phyloP scores from a whole-genome alignment of 2,888 invertebrate genomes.

The Ephialtes manifestator region DNA sequence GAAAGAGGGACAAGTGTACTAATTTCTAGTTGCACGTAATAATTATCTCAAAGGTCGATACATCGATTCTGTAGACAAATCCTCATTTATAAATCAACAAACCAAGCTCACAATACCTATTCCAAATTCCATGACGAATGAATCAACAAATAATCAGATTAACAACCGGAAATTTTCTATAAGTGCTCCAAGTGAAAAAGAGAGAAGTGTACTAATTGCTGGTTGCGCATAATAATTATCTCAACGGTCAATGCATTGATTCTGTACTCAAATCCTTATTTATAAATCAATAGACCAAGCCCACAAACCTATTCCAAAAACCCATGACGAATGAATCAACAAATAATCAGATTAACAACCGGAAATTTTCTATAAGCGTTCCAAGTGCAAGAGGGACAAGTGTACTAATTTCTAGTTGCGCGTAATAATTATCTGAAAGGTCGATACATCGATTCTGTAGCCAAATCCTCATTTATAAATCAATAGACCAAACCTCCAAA shows the following conservation, averaged over 20 bases:
- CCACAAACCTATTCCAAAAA: background rate
- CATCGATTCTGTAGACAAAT: too few species aligned
- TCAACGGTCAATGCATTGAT: too few species aligned
- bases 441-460: too few species aligned
- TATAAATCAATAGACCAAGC: background rate
- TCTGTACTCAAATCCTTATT: too few species aligned
- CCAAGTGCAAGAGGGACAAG: too few species aligned
- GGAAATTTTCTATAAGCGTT: constrained; percentile 14
- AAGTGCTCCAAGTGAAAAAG: background rate
- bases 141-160: background rate
- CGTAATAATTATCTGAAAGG: too few species aligned
- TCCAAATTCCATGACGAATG: background rate
- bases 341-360: background rate
- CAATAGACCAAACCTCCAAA: too few species aligned
- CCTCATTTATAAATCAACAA: background rate
- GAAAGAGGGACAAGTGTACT: too few species aligned
- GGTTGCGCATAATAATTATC: constrained; percentile 7
- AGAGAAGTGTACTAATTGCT: constrained; percentile 6
- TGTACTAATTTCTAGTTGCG: too few species aligned
- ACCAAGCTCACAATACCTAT: background rate
- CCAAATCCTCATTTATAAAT: too few species aligned
- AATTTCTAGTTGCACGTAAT: too few species aligned
- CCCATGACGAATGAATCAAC: background rate
- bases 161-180: constrained; percentile 10
- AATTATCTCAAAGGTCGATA: too few species aligned